A percentile compares a stretch with the other conserved stretches of the same genome.
Evolutionary conservation across 2,888 invertebrate species (phyloP).

Genomic region (Troides aeacus): DNA sequence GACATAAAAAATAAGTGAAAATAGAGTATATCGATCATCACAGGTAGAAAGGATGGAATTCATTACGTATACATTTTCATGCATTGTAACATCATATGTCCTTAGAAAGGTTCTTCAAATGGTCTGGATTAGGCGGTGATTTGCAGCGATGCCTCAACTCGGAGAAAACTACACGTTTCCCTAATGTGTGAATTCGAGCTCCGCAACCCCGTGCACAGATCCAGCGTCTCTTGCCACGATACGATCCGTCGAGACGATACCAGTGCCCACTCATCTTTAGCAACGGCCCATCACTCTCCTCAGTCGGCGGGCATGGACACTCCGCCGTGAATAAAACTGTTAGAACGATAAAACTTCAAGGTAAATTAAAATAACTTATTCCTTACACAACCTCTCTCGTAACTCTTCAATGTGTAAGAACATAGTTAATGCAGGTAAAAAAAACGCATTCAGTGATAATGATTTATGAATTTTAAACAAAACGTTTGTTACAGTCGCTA

Average conservation of each 20-base stretch:
- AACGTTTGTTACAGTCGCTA: conserved; percentile 25
- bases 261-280: conserved; percentile 64
- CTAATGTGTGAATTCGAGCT: conserved; percentile 66
- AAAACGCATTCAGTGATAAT: conserved; percentile 15
- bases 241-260: conserved; percentile 65
- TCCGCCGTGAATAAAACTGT: conserved; percentile 28
- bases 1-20: background rate
- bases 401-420: conserved; percentile 3
- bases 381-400: conserved; percentile 11
- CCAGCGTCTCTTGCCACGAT: conserved; percentile 65
- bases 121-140: conserved; percentile 42
- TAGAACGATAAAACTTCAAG: conserved; percentile 22
- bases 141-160: conserved; percentile 61
- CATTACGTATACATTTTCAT: background rate
- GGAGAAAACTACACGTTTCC: conserved; percentile 64
- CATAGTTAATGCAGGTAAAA: conserved; percentile 13
- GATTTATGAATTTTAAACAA: conserved; percentile 24
- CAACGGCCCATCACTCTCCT: conserved; percentile 46
- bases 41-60: background rate
- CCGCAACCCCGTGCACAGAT: conserved; percentile 68
- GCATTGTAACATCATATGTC: background rate
- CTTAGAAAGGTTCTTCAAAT: conserved; percentile 42
- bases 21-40: background rate
- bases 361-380: conserved; percentile 14
- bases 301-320: conserved; percentile 30